Evolutionary conservation across 2,888 invertebrate genomes (phyloP).

Genomic region (Glaucopsyche alexis): DNA sequence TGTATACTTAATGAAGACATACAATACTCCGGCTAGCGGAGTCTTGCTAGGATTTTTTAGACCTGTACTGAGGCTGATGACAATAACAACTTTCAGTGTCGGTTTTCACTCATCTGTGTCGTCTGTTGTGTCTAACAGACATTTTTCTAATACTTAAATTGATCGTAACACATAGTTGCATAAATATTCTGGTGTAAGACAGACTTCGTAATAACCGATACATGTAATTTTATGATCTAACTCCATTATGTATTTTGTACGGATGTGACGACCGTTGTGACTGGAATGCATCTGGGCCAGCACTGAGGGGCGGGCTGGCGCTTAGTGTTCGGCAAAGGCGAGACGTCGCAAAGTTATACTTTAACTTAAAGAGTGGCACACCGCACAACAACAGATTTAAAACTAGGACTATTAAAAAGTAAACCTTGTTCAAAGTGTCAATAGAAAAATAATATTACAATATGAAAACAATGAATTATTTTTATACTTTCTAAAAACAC

Average conservation of each 20-base stretch:
- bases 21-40: conserved; percentile 1
- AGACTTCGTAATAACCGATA: neutral
- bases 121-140: neutral
- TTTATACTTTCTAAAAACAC: conserved; percentile 6
- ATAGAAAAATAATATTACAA: neutral
- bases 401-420: neutral
- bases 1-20: conserved; percentile 25
- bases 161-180: neutral
- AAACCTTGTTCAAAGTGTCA: neutral
- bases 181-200: neutral
- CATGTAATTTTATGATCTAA: neutral
- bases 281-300: neutral
- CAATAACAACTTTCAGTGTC: conserved; percentile 4
- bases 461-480: neutral
- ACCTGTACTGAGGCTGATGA: neutral
- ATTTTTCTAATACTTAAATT: neutral
- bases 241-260: neutral
- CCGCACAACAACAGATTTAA: neutral
- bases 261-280: conserved; percentile 25
- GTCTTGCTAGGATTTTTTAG: conserved; percentile 1
- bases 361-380: neutral
- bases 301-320: conserved; percentile 19
- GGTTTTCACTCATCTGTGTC: neutral
- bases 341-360: neutral
- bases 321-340: conserved; percentile 19